Evolutionary conservation across 2,888 invertebrate species (phyloP), one percentile per base, ranked within the genome.

Genomic region (Drosophila histrio): DNA sequence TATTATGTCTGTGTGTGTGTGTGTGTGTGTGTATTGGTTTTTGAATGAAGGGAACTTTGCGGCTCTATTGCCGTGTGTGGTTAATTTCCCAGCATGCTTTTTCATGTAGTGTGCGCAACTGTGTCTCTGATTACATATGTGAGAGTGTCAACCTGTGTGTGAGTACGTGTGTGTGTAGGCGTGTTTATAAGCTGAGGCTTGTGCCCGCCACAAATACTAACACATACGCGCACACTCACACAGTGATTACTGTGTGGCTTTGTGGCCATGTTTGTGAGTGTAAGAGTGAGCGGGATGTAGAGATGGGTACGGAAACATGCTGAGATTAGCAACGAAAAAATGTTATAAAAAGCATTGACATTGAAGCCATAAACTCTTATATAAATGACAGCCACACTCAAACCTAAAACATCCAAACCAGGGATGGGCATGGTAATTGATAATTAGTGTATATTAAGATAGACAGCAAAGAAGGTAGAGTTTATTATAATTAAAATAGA

Each of bases 101-200:
- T 68, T 24, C 58, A 43, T 58, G 63, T 65, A 54, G 43, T 77
- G 79, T 49, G 62, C 44, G 53, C 32, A 24, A 62, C 58, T 62
- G 67, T 70, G 62, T 53, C 60, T 81, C 69, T 75, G 78, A 84
- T 84, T 81, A 72, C 75, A 66, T 38, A 24, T 59, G 63, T 46
- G 71, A 36, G 62, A 32, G 52, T 69, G 58, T 68, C 21, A 28
- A 30, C 39, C 36, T 22, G 57, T 30, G 44, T 9, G 34, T 39
- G 62, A 26, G 53, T 58, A 36, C 24, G 57, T 41, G 50, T 44
- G 46, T 54, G 57, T 46, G 34, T 22, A 43, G 39, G 38, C 39
- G 36, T 26, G 13, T 63, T 30, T 32, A 59, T 61, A 54, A 65
- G 64, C 61, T 28, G 47, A 22, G 50, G 62, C 49, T 54, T 49